These are phyloP conservation scores for Gastracanthus pulcherrimus DNA, from an alignment of 2,888 invertebrate genomes.

Conservation along the genomic window DNA sequence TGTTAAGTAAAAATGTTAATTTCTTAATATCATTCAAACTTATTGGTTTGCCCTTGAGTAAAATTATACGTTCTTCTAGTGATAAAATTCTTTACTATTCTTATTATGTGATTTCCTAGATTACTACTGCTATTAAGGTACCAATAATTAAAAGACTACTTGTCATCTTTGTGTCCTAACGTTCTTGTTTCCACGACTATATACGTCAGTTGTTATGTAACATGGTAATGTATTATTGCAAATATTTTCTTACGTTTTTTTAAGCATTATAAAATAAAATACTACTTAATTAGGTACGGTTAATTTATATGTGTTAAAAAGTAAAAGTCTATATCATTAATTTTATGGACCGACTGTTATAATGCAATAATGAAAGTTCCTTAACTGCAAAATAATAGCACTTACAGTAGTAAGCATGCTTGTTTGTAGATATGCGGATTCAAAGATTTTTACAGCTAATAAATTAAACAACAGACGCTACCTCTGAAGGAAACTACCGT, in stretches of 20 bases:
- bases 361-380: neutral
- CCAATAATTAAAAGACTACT: neutral
- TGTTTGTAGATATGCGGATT: neutral
- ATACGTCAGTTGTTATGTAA: neutral
- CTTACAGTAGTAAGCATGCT: neutral
- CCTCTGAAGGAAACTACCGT: neutral
- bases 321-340: neutral
- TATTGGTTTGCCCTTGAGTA: slow-evolving; percentile 3
- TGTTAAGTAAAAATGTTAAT: neutral
- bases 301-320: neutral
- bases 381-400: neutral
- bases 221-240: neutral
- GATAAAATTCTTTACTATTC: neutral
- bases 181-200: neutral
- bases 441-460: neutral
- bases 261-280: too few species aligned
- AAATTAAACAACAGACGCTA: neutral
- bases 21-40: neutral
- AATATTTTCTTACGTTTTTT: neutral
- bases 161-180: neutral
- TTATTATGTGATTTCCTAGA: neutral
- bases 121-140: neutral
- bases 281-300: too few species aligned
- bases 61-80: neutral
- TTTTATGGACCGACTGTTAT: neutral